Evolutionary conservation across 2,113 vertebrate species (phyloP).

Genomic region (Dendrocopos noguchii): DNA sequence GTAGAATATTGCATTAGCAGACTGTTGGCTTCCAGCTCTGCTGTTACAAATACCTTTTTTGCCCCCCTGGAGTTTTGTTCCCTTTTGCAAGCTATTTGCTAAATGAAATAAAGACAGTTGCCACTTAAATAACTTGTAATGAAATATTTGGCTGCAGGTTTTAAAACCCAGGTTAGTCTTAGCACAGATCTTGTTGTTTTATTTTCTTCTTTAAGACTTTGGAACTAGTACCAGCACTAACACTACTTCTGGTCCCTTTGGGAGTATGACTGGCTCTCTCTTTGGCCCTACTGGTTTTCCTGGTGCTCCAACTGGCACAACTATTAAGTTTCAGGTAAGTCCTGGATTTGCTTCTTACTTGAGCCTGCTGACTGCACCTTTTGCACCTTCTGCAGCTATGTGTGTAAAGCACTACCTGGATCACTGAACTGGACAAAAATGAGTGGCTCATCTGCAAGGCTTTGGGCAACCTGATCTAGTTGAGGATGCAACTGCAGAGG

Average conservation of each 20-base stretch:
- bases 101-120: too few relatives aligned
- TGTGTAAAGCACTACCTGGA: not conserved
- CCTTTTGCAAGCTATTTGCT: not conserved
- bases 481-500: too few relatives aligned
- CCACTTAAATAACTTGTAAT: too few relatives aligned
- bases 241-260: conserved; percentile 91
- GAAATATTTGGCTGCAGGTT: not conserved
- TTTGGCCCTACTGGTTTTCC: conserved; percentile 91
- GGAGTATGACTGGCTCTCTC: conserved; percentile 85
- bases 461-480: too few relatives aligned
- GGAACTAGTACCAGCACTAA: conserved; percentile 93
- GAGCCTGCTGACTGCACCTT: too few relatives aligned
- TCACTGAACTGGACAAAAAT: too few relatives aligned
- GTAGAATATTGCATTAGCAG: not conserved
- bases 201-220: conserved; percentile 77
- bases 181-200: not conserved
- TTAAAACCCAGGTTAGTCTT: not conserved
- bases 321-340: conserved; percentile 94
- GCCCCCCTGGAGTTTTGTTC: not conserved
- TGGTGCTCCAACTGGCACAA: conserved; percentile 88
- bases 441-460: too few relatives aligned
- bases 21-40: not conserved
- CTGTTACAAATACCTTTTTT: not conserved
- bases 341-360: not conserved
- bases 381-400: not conserved